These are phyloP conservation scores for Dynastes grantii DNA, from an alignment of 2,888 invertebrate species.

Conservation along the genomic window DNA sequence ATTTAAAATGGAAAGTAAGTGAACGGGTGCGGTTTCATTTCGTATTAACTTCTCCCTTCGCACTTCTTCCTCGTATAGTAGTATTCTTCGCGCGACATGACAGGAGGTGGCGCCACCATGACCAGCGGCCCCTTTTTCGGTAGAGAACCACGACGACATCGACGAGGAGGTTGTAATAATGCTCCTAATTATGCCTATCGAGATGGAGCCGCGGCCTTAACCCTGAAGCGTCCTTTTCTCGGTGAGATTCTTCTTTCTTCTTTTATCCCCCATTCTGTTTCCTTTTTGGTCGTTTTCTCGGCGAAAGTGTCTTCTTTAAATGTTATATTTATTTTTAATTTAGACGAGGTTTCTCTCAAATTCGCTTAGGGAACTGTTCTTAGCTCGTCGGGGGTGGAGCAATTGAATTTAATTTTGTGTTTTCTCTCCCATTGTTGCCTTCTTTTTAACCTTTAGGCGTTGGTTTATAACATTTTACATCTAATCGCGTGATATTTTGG, in stretches of 20 bases:
- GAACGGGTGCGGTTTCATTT: constrained; percentile 64
- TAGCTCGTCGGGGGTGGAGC: constrained; percentile 27
- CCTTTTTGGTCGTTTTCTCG: constrained; percentile 1
- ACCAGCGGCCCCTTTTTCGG: constrained; percentile 1
- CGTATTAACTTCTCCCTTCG: constrained; percentile 59
- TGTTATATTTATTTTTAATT: constrained; percentile 47
- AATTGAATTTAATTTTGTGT: constrained; percentile 39
- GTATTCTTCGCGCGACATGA: background rate
- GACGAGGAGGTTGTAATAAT: constrained; percentile 41
- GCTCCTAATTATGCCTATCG: constrained; percentile 49
- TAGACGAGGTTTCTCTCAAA: constrained; percentile 27
- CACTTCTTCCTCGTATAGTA: background rate
- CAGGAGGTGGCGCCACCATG: no score
- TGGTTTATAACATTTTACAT: constrained; percentile 25
- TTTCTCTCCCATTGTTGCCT: constrained; percentile 1
- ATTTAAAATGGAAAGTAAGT: constrained; percentile 66
- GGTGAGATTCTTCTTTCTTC: background rate
- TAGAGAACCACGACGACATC: constrained; percentile 12
- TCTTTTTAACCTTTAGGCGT: constrained; percentile 16
- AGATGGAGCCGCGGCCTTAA: constrained; percentile 41
- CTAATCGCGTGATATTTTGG: constrained; percentile 20
- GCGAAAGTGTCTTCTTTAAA: constrained; percentile 18
- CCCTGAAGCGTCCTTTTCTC: constrained; percentile 38
- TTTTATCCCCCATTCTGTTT: background rate
- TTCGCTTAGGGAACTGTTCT: background rate